Evolutionary conservation across 2,888 invertebrate species (phyloP).

Genomic region (Hypercompe scribonia): DNA sequence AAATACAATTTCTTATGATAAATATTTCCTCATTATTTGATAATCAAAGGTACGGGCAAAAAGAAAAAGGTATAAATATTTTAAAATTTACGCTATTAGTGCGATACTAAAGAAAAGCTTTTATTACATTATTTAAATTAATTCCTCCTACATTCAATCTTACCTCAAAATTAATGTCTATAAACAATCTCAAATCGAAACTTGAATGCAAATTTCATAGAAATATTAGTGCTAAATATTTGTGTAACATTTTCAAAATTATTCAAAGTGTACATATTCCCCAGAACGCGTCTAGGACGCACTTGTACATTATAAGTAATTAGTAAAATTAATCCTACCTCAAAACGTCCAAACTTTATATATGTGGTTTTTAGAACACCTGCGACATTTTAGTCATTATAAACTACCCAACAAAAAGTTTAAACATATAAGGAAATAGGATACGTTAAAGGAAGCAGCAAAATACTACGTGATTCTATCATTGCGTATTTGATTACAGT

Average conservation of each 20-base stretch:
- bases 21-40: not conserved
- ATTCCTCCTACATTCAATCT: not conserved
- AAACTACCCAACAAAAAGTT: conserved; percentile 13
- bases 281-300: not conserved
- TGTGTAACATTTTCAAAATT: no score
- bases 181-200: not conserved
- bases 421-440: not conserved
- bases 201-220: no score
- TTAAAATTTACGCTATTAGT: conserved; percentile 10
- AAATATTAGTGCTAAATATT: no score
- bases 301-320: not conserved
- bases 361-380: conserved; percentile 2
- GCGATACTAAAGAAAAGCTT: conserved; percentile 1
- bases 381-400: conserved; percentile 11
- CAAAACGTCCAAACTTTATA: not conserved
- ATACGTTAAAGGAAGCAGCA: not conserved
- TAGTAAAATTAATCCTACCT: not conserved
- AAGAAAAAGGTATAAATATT: not conserved
- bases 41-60: not conserved
- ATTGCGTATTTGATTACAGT: not conserved
- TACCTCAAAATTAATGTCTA: not conserved
- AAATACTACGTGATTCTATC: not conserved
- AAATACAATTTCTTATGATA: not conserved
- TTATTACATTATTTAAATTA: not conserved
- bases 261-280: not conserved